Evolutionary conservation across 2,113 vertebrate species (phyloP).

Genomic region (Fulmarus glacialis): DNA sequence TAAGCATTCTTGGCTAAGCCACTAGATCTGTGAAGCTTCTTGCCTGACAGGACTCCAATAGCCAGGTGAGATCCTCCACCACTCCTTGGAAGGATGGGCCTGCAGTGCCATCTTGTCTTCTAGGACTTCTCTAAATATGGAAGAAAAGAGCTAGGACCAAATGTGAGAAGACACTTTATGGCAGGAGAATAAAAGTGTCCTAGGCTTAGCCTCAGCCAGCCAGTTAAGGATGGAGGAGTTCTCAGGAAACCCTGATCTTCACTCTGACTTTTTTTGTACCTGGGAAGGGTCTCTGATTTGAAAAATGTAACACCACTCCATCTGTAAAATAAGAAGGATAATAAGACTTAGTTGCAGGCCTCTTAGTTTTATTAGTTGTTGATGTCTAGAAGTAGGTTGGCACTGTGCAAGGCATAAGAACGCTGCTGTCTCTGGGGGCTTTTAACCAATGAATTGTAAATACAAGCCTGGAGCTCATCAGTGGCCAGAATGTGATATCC

Average conservation of each 20-base stretch:
- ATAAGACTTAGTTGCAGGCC: background rate
- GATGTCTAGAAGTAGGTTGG: background rate
- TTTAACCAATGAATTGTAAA: background rate
- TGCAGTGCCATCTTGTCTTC: background rate
- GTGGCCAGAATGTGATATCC: background rate
- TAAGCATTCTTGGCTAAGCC: background rate
- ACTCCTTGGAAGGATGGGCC: background rate
- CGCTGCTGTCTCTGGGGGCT: fast-evolving
- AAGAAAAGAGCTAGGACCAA: background rate
- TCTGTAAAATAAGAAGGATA: background rate
- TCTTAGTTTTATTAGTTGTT: background rate
- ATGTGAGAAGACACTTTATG: background rate
- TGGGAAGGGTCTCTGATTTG: background rate
- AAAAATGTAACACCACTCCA: background rate
- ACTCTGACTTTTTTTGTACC: background rate
- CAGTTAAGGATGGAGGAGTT: background rate
- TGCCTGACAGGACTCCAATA: background rate
- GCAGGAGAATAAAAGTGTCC: background rate
- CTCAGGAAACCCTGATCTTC: background rate
- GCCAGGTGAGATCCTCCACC: background rate
- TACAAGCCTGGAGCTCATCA: background rate
- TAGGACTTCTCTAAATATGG: background rate
- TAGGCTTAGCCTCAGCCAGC: background rate
- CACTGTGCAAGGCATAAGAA: background rate
- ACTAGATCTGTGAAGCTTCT: background rate